A percentile compares a stretch with the other conserved stretches of the same genome.
These are phyloP conservation scores for Hofmannophila pseudospretella DNA, from an alignment of 2,888 invertebrate genomes.

Conservation along the genomic window DNA sequence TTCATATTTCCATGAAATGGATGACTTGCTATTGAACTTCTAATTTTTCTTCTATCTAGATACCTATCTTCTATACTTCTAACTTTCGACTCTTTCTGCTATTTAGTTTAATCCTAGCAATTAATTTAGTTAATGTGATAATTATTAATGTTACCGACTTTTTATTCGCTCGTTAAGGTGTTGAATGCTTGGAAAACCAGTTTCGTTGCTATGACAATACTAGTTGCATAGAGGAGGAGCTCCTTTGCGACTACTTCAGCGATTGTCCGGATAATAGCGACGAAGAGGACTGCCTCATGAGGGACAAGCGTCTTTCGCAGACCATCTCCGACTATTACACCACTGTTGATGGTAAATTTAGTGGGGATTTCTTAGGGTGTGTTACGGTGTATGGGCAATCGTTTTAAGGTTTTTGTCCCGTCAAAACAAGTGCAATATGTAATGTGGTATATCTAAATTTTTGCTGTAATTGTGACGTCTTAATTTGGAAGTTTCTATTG, in stretches of 20 bases:
- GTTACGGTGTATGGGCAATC: no score
- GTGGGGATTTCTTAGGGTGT: slow-evolving; percentile 2
- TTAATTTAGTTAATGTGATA: slow-evolving; percentile 2
- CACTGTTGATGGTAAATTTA: slow-evolving; percentile 7
- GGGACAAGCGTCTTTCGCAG: slow-evolving; percentile 52
- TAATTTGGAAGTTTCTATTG: no score
- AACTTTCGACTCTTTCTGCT: slow-evolving; percentile 10
- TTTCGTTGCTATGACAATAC: slow-evolving; percentile 77
- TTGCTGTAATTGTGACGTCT: neutral
- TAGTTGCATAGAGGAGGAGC: slow-evolving; percentile 77
- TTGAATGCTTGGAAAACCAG: slow-evolving; percentile 56
- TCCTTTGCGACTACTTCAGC: slow-evolving; percentile 77
- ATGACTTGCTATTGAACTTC: slow-evolving; percentile 28
- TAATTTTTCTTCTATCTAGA: slow-evolving; percentile 12
- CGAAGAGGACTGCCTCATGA: slow-evolving; percentile 76
- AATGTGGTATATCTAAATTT: no score
- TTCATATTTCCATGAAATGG: slow-evolving; percentile 7
- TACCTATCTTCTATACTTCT: slow-evolving; percentile 9
- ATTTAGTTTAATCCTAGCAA: slow-evolving; percentile 3
- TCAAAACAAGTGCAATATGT: neutral
- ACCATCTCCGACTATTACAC: slow-evolving; percentile 4
- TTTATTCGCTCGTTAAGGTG: slow-evolving; percentile 52
- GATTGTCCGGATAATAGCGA: slow-evolving; percentile 82
- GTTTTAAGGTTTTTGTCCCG: neutral
- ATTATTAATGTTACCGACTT: slow-evolving; percentile 14